Evolutionary conservation across 2,888 invertebrate species (phyloP).

Genomic region (Athalia circularis): DNA sequence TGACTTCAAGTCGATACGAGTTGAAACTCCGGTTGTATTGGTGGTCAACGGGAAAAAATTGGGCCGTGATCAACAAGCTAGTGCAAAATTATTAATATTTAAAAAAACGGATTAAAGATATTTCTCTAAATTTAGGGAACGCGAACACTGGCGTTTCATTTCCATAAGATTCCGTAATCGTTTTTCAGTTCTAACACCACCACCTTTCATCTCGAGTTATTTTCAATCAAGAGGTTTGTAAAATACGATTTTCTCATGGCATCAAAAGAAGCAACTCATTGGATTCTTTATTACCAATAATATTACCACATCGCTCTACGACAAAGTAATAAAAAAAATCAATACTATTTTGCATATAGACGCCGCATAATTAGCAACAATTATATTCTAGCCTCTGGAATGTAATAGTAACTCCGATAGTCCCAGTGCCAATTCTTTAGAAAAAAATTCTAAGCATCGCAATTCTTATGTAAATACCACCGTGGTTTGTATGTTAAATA

Average conservation of each 20-base stretch:
- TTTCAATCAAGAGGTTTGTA: neutral
- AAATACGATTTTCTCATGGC: too few relatives aligned
- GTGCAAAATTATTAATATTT: conserved; percentile 80
- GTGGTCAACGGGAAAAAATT: conserved; percentile 86
- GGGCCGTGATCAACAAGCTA: conserved; percentile 81
- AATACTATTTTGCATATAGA: neutral
- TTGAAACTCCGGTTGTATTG: conserved; percentile 85
- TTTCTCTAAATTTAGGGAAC: conserved; percentile 48
- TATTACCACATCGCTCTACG: neutral
- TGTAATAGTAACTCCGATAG: too few relatives aligned
- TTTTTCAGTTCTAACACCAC: neutral
- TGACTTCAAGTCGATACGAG: conserved; percentile 84
- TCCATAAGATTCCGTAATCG: neutral
- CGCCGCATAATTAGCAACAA: too few relatives aligned
- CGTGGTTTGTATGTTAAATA: too few relatives aligned
- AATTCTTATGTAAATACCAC: too few relatives aligned
- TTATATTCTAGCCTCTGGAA: too few relatives aligned
- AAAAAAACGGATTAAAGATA: conserved; percentile 78
- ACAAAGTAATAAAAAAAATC: neutral
- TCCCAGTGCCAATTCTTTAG: too few relatives aligned
- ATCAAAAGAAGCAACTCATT: neutral
- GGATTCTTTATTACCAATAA: neutral
- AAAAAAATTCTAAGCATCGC: too few relatives aligned
- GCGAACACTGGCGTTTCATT: conserved; percentile 27
- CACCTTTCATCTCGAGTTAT: neutral